Percentiles rank a stretch among this genome's conserved stretches.
These are phyloP conservation scores for Neocrepidodera transversa DNA, from an alignment of 2,888 invertebrate genomes.

Conservation along the genomic window DNA sequence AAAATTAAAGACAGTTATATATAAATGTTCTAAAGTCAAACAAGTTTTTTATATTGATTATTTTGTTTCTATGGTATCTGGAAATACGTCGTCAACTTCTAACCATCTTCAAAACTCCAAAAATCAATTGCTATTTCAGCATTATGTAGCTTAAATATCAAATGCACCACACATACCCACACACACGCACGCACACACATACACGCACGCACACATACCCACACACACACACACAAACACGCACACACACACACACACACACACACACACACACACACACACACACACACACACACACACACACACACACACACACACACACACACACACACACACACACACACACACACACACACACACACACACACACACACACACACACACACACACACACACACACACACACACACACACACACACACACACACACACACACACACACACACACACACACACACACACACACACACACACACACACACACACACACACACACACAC, in stretches of 20 bases:
- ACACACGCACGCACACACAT: not conserved
- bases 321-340: slow-evolving; percentile 11
- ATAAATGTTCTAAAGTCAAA: no score
- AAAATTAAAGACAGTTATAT: no score
- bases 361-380: slow-evolving; percentile 11
- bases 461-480: slow-evolving; percentile 11
- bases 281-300: slow-evolving; percentile 11
- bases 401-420: slow-evolving; percentile 11
- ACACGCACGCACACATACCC: not conserved
- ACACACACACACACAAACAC: no score
- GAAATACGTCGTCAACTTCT: no score
- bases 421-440: slow-evolving; percentile 11
- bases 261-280: slow-evolving; percentile 11
- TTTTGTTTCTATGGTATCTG: no score
- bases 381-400: slow-evolving; percentile 11
- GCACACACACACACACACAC: slow-evolving; percentile 3
- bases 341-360: slow-evolving; percentile 11
- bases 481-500: slow-evolving; percentile 10
- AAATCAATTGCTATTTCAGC: no score
- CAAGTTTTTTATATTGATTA: no score
- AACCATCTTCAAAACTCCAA: no score
- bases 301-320: slow-evolving; percentile 11
- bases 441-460: slow-evolving; percentile 8
- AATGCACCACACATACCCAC: no score
- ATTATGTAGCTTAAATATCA: no score